Evolutionary conservation across 2,797 vertebrate genomes (phyloP), one percentile per base, ranked within the genome.

Genomic region (Chaetophractus vellerosus): DNA sequence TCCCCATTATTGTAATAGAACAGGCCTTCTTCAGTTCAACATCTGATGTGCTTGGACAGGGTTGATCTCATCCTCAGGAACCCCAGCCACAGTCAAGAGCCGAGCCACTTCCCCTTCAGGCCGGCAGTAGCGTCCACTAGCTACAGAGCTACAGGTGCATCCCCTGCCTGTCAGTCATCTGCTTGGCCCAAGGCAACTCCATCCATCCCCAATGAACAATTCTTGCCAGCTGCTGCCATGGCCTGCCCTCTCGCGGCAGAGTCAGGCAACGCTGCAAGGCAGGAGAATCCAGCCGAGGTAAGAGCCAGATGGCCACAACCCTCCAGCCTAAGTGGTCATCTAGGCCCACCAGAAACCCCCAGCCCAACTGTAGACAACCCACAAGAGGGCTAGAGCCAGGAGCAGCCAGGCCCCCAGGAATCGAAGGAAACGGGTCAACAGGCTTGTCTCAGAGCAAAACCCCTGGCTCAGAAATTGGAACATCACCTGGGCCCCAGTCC

Each of bases 61-160:
- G 97, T 99, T 99, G 41, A 99, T 98, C 93, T 99, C 99, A n/a
- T 99, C 99, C 97, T 99, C 99, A 26, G 99, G 98, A 90, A 99
- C 98, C 31, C 93, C 97, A 1, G 99, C 99, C 98, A 99, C 97
- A 0, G 99, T 98, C 96, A 99, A 98, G 86, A 99, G 98, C 78
- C 99, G 98, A 80, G 99, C 98, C 91, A 99, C 98, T 97, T 99
- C 99, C 96, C 99, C 98, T 45, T 98, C 98, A 1, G 99, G 98
- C 90, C 98, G 98, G 94, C 94, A 96, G 92, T 96, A 97, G 90
- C 98, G 98, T 45, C 98, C 98, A 10, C 97, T 97, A 72, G 97
- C 97, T 82, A 96, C 96, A 0, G 99, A 72, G 97, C 97, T 82
- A 96, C 96, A 0, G 99, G 98, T 64, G 98, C 98, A 2, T 93